Percentiles rank a stretch among this genome's conserved stretches.
Conservation (phyloP, 2,113 vertebrate species). For the Polypterus bichir region DNA sequence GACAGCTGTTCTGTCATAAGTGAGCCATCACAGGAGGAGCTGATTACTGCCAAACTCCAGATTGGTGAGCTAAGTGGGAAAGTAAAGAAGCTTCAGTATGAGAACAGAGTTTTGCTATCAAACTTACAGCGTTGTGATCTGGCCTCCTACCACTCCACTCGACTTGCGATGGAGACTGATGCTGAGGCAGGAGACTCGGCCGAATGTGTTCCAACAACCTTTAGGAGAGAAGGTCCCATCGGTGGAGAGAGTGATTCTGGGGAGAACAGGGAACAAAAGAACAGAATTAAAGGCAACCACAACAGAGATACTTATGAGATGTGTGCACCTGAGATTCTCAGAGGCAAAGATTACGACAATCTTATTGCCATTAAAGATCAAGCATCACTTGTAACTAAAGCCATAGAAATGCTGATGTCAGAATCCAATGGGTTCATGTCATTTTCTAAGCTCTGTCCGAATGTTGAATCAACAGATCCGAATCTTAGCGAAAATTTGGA, state of each 20-base stretch:
- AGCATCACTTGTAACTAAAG: constrained; percentile 71
- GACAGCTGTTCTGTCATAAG: constrained; percentile 72
- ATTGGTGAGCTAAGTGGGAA: constrained; percentile 84
- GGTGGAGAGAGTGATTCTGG: constrained; percentile 40
- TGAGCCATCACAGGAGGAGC: constrained; percentile 76
- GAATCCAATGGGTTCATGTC: constrained; percentile 71
- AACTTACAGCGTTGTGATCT: constrained; percentile 91
- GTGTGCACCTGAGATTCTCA: constrained; percentile 35
- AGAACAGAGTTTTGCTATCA: constrained; percentile 90
- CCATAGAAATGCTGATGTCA: constrained; percentile 75
- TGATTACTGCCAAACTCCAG: constrained; percentile 73
- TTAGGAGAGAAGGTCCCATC: constrained; percentile 46
- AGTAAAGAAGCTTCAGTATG: constrained; percentile 96
- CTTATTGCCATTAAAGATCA: constrained; percentile 76
- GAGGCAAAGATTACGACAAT: constrained; percentile 62
- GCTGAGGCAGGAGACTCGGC: constrained; percentile 82
- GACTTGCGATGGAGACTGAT: constrained; percentile 73
- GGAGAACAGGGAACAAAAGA: constrained; percentile 41
- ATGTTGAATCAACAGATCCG: constrained; percentile 55
- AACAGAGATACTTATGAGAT: constrained; percentile 16
- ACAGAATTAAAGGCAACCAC: constrained; percentile 18
- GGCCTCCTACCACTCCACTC: constrained; percentile 69
- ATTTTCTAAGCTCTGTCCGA: constrained; percentile 60
- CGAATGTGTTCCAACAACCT: constrained; percentile 64
- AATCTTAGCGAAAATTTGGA: constrained; percentile 51